Conservation (phyloP, 2,113 vertebrate genomes). For the Microtus ochrogaster region DNA sequence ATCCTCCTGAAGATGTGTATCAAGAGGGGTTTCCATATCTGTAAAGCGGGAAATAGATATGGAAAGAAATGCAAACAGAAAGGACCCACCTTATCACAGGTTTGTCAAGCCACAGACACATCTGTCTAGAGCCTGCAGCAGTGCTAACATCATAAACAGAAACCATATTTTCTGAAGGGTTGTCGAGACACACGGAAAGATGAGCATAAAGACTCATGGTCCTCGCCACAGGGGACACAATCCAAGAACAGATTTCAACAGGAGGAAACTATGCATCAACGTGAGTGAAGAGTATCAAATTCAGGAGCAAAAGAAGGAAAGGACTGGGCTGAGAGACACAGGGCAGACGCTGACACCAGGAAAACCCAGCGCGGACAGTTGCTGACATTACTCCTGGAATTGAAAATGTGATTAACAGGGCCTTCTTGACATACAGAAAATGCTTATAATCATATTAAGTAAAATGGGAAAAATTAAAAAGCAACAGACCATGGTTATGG, state of each 20-base stretch:
- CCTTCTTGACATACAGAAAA: neutral
- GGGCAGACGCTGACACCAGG: neutral
- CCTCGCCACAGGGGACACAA: neutral
- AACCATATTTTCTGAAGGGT: neutral
- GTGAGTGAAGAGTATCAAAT: neutral
- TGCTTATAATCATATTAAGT: neutral
- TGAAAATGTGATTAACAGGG: neutral
- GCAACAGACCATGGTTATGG: neutral
- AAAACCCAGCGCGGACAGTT: too few relatives aligned
- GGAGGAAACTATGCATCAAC: neutral
- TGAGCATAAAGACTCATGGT: fast-evolving
- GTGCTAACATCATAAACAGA: fast-evolving
- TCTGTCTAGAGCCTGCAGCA: neutral
- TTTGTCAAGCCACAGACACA: neutral
- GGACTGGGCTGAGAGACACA: neutral
- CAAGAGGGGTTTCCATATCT: neutral
- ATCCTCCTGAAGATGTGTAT: fast-evolving
- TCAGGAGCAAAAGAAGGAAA: neutral
- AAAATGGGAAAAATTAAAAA: neutral
- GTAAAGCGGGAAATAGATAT: neutral
- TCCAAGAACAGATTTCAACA: neutral
- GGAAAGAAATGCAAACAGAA: neutral
- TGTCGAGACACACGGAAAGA: neutral
- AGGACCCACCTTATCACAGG: neutral
- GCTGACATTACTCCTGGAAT: neutral